Evolutionary conservation across 2,797 vertebrate species (phyloP), one percentile per base, ranked within the genome.

Genomic region (Antrozous pallidus): DNA sequence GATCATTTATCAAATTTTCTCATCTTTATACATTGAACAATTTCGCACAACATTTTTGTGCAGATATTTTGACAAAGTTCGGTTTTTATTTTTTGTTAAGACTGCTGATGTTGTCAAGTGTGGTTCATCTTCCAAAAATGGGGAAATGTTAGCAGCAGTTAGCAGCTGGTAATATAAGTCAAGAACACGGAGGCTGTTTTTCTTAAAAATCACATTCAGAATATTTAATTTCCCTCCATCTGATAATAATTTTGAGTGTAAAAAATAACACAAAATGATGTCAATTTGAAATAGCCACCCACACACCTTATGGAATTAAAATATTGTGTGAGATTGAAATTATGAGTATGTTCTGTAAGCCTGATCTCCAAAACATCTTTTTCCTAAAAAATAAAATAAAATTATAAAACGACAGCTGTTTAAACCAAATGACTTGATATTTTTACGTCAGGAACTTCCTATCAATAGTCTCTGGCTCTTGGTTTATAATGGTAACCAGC

Each of bases 271-370:
- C 94, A 97, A 97, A 98, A 98, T 96, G 97, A 97, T 98, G 97
- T 98, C 97, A 98, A 97, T 98, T 98, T 98, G 20, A 96, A 98
- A 98, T 98, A 97, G 47, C 98, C 97, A 97, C 98, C 98, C 96
- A 98, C 98, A 22, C 94, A 98, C 98, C 98, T 98, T 98, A 98
- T 98, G 98, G 98, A 98, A 98, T 98, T 98, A 97, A 98, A 98
- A 98, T 97, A 96, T 81, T 96, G 97, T 97, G 98, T 98, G 97
- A 98, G 98, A 94, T 97, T 97, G 90, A 97, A 98, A 98, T 97
- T 97, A 97, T 36, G 91, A 97, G 94, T 96, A 96, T 97, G 95
- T 97, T 98, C 98, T 96, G 95, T 97, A 97, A 98, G 97, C 96
- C 96, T 97, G 97, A 96, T 98, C 97, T 98, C 93, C 94, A 97